Evolutionary conservation across 2,888 invertebrate species (phyloP).

Genomic region (Melieria crassipennis): DNA sequence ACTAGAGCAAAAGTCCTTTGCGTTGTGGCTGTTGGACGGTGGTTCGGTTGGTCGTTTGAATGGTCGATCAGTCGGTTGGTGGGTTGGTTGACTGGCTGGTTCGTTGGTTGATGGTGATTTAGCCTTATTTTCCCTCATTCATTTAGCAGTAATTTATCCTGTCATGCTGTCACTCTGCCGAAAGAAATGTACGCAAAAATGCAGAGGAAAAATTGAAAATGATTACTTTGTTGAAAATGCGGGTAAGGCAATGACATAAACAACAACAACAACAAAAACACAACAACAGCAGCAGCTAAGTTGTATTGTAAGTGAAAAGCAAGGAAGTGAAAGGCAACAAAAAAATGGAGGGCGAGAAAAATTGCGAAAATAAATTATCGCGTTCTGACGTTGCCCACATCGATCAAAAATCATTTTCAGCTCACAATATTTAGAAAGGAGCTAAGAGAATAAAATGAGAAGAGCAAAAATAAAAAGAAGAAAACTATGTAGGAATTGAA

Average conservation of each 20-base stretch:
- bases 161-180: constrained; percentile 64
- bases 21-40: too few species aligned
- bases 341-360: background rate
- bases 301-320: too few species aligned
- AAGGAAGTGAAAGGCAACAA: background rate
- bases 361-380: constrained; percentile 19
- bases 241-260: constrained; percentile 1
- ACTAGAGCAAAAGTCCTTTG: background rate
- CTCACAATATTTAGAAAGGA: background rate
- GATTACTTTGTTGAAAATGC: constrained; percentile 34
- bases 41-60: too few species aligned
- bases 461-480: background rate
- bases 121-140: constrained; percentile 50
- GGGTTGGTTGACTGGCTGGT: background rate
- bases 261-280: too few species aligned
- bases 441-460: background rate
- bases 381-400: constrained; percentile 27
- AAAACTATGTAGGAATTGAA: background rate
- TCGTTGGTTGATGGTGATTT: constrained; percentile 38
- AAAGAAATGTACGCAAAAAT: constrained; percentile 44
- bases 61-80: constrained; percentile 30
- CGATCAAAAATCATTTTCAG: constrained; percentile 36
- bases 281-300: too few species aligned
- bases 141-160: constrained; percentile 65
- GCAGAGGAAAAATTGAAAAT: constrained; percentile 36